Evolutionary conservation across 2,797 vertebrate species (phyloP).

Genomic region (Scolopax bukidnonensis): DNA sequence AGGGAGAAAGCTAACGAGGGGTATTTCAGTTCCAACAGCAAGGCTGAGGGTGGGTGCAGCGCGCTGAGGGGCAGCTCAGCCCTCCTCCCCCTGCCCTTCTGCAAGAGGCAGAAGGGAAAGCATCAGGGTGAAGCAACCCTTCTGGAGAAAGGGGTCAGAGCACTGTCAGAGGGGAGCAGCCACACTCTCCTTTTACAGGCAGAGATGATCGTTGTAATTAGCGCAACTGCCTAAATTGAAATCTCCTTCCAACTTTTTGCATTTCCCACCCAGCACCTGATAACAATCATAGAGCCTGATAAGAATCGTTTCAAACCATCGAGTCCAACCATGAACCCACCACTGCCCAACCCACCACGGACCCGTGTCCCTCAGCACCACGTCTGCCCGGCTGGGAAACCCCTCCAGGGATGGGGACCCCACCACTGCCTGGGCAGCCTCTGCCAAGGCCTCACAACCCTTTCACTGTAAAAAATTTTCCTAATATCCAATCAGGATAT

Average conservation of each 20-base stretch:
- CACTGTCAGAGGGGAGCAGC: not conserved
- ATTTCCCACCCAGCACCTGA: not conserved
- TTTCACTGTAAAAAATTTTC: not conserved
- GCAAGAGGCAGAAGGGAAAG: not conserved
- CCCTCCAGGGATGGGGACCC: not conserved
- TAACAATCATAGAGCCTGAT: not conserved
- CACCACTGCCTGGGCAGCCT: not conserved
- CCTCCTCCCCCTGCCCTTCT: not conserved
- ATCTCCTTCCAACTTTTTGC: not conserved
- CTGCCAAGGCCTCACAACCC: not conserved
- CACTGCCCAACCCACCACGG: not conserved
- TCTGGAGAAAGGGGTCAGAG: not conserved
- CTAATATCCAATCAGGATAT: not conserved
- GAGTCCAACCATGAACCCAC: not conserved
- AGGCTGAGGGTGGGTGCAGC: not conserved
- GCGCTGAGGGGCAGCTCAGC: not conserved
- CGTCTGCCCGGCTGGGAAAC: not conserved
- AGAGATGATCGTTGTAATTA: not conserved
- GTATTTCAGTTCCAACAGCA: not conserved
- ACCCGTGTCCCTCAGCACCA: not conserved
- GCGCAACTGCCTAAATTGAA: not conserved
- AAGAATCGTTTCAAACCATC: not conserved
- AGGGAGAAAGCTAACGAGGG: not conserved
- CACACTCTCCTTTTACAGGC: not conserved
- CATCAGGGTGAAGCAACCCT: not conserved